phyloP scores from a whole-genome alignment of 2,113 vertebrate genomes.

The Chaetops frenatus region DNA sequence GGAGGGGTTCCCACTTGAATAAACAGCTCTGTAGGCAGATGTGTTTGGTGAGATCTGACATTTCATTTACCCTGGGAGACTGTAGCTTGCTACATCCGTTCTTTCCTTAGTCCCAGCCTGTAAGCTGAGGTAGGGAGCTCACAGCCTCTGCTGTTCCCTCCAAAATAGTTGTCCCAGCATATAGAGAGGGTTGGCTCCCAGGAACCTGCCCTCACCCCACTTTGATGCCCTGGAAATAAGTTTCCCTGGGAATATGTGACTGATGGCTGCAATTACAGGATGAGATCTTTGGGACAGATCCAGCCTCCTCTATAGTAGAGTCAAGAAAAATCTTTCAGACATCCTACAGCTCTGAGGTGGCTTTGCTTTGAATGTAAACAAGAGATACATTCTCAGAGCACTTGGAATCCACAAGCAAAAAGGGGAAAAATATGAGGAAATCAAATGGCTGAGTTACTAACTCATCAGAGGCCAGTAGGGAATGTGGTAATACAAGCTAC shows the following conservation, averaged over 20 bases:
- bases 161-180: neutral
- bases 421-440: neutral
- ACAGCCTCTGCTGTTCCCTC: neutral
- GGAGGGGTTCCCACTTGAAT: neutral
- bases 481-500: neutral
- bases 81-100: neutral
- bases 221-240: rapidly evolving
- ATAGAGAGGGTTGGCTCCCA: neutral
- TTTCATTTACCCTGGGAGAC: neutral
- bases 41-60: neutral
- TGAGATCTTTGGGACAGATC: neutral
- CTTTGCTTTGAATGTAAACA: neutral
- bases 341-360: neutral
- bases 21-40: neutral
- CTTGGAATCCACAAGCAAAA: neutral
- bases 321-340: neutral
- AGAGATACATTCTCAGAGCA: neutral
- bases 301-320: neutral
- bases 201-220: neutral
- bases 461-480: constrained; percentile 10
- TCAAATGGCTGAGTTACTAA: constrained; percentile 11
- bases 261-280: neutral
- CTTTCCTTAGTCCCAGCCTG: neutral
- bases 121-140: neutral
- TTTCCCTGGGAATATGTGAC: neutral